Evolutionary conservation across 2,888 invertebrate genomes (phyloP).

Genomic region (Mythimna vitellina): DNA sequence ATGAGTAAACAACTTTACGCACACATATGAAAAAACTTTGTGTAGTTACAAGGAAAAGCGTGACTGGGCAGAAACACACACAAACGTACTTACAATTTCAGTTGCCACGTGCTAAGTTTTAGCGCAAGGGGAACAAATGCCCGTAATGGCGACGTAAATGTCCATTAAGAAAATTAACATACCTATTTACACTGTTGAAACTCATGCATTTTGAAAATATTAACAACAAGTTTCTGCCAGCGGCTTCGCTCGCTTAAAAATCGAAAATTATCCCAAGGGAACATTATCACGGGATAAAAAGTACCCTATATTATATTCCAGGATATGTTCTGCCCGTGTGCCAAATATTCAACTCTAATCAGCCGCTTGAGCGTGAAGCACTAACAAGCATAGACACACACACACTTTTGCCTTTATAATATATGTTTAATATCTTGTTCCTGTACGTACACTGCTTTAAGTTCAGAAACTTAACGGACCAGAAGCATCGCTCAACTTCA

Average conservation of each 20-base stretch:
- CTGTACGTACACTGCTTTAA: not conserved
- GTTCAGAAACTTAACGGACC: slow-evolving; percentile 16
- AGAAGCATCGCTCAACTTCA: slow-evolving; percentile 32
- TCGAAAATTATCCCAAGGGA: no score
- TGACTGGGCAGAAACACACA: slow-evolving; percentile 8
- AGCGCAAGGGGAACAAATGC: slow-evolving; percentile 3
- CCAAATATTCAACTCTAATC: no score
- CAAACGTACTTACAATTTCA: slow-evolving; percentile 3
- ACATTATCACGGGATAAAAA: no score
- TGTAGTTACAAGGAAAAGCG: slow-evolving; percentile 23
- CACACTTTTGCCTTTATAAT: not conserved
- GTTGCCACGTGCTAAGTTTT: slow-evolving; percentile 6
- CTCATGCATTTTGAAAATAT: not conserved
- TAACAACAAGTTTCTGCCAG: not conserved
- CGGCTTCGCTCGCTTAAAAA: not conserved
- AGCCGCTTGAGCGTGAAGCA: no score
- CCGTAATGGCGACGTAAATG: not conserved
- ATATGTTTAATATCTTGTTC: not conserved
- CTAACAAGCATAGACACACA: not conserved
- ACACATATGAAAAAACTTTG: slow-evolving; percentile 50
- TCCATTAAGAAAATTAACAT: not conserved
- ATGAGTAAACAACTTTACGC: slow-evolving; percentile 38
- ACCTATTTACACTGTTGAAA: no score
- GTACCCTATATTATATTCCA: no score
- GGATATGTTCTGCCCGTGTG: no score